These are phyloP conservation scores for Holothuria leucospilota DNA, from an alignment of 53 echinoderm and acorn worm species.

Conservation along the genomic window DNA sequence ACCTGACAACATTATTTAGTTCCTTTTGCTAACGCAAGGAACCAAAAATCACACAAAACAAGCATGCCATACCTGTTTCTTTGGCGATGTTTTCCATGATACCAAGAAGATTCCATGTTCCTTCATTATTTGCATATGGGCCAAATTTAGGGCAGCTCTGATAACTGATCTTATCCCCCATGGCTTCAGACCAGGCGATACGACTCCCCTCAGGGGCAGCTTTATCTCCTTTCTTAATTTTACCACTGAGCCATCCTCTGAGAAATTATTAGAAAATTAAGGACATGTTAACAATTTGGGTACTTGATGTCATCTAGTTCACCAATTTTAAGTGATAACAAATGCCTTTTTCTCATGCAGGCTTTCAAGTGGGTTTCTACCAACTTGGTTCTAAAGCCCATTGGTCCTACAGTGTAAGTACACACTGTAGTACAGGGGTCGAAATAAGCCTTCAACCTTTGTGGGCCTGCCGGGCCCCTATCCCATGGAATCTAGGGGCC, in stretches of 20 bases:
- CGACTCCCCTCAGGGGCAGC: conserved; percentile 61
- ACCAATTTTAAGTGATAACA: background rate
- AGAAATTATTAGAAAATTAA: background rate
- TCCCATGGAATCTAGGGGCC: too few relatives aligned
- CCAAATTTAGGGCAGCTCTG: conserved; percentile 67
- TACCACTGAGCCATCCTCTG: conserved; percentile 84
- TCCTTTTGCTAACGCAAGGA: too few relatives aligned
- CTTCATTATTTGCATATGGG: conserved; percentile 61
- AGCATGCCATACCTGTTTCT: conserved; percentile 43
- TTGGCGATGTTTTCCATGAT: conserved; percentile 56
- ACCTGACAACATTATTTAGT: too few relatives aligned
- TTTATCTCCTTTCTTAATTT: conserved; percentile 62
- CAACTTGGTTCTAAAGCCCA: too few relatives aligned
- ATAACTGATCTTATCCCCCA: conserved; percentile 3
- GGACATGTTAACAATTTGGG: background rate
- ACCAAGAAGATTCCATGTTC: conserved; percentile 66
- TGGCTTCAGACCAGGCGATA: conserved; percentile 62
- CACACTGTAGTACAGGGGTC: too few relatives aligned
- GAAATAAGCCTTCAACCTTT: too few relatives aligned
- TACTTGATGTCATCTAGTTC: background rate
- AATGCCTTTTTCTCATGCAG: background rate
- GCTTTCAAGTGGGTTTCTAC: too few relatives aligned
- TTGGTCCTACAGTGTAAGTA: too few relatives aligned
- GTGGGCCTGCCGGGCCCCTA: too few relatives aligned
- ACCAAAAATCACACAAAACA: too few relatives aligned